Evolutionary conservation across 2,113 vertebrate species (phyloP), one percentile per base, ranked within the genome.

Genomic region (Centropus unirufus): DNA sequence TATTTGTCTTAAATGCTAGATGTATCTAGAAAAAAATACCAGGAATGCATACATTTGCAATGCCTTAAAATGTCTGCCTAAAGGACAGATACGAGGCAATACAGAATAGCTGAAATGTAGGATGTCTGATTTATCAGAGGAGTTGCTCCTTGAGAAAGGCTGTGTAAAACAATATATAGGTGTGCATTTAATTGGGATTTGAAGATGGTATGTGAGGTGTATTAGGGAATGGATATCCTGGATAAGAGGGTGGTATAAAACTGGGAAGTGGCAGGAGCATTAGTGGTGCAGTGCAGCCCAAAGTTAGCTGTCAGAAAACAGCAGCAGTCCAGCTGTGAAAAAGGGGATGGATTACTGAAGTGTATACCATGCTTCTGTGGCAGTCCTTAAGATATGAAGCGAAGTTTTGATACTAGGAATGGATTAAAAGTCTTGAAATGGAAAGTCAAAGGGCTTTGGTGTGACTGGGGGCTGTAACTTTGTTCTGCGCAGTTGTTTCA

Each of bases 51-150:
- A 3, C 49, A 12, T 89, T 89, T 89, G 49, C 84, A 62, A 8
- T 89, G 54, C 20, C 82, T 91, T 92, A 73, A 89, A 93, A 91
- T 72, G 51, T 63, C 24, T 89, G 62, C 40, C 34, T 82, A 36
- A 78, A 79, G 77, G 81, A 58, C 21, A 52, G 59, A 16, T 73
- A 74, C 6, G 63, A 72, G n/a, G 63, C 68, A 47, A 11, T 46
- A 57, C 49, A 15, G 68, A 61, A 61, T 34, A 36, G 27, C 44
- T 87, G 66, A 66, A 46, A 54, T 40, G 12, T 20, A 72, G 73
- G 39, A 44, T 83, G 42, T 58, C 17, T 46, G 57, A 76, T 24
- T 74, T 87, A 44, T 44, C 52, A 62, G 52, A 72, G 59, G 29
- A 87, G 49, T 21, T 87, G 9, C 34, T 82, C 5, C 7, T 27